phyloP scores from a whole-genome alignment of 2,797 vertebrate genomes.

The Syngnathus rostellatus region DNA sequence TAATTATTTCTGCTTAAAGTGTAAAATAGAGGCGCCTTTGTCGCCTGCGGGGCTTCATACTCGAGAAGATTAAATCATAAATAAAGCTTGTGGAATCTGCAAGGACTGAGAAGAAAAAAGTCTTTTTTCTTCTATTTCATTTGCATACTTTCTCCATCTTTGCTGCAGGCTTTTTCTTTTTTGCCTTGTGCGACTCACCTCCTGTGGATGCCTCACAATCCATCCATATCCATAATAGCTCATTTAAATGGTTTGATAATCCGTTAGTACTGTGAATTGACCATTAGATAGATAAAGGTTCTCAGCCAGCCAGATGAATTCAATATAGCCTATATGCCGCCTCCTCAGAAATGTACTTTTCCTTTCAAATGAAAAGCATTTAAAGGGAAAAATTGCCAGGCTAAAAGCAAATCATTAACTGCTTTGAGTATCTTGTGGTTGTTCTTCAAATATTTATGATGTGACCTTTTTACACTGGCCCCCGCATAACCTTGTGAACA shows the following conservation, averaged over 20 bases:
- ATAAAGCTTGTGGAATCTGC: slow-evolving; percentile 30
- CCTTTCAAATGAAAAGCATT: not conserved
- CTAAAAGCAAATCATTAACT: not conserved
- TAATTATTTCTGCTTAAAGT: slow-evolving; percentile 51
- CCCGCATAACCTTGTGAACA: not conserved
- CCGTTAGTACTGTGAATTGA: slow-evolving; percentile 54
- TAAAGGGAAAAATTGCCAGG: not conserved
- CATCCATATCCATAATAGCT: slow-evolving; percentile 53
- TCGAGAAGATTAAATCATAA: slow-evolving; percentile 52
- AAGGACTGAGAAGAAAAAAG: slow-evolving; percentile 26
- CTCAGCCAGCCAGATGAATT: slow-evolving; percentile 28
- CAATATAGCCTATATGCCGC: not conserved
- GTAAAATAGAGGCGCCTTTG: slow-evolving; percentile 30
- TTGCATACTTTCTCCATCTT: slow-evolving; percentile 49
- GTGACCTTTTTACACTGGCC: not conserved
- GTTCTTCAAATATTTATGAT: slow-evolving; percentile 1
- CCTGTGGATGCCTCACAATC: slow-evolving; percentile 47
- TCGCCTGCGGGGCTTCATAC: slow-evolving; percentile 19
- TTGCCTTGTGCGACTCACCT: slow-evolving; percentile 40
- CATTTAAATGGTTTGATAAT: slow-evolving; percentile 64
- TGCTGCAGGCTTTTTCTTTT: slow-evolving; percentile 38
- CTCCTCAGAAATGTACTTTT: not conserved
- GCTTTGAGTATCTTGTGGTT: not conserved
- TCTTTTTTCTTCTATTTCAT: slow-evolving; percentile 43
- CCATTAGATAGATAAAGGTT: slow-evolving; percentile 44